These are phyloP conservation scores for Colletes gigas DNA, from an alignment of 1,140 invertebrate species.

Conservation along the genomic window DNA sequence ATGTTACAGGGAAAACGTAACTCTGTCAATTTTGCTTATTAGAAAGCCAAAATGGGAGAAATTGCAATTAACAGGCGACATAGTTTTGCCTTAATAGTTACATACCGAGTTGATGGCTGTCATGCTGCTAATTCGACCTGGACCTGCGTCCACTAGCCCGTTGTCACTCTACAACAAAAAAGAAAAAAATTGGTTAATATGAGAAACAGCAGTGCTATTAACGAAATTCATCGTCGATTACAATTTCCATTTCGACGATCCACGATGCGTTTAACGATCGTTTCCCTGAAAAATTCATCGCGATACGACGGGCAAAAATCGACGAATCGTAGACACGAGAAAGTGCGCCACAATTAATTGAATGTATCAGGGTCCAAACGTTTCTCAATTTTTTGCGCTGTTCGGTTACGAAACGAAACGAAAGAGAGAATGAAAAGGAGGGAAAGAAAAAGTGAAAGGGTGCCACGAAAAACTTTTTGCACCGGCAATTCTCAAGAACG, in stretches of 20 bases:
- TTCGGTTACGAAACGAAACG: neutral
- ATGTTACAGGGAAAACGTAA: too few species aligned
- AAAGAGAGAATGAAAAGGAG: neutral
- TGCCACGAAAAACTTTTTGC: conserved; percentile 42
- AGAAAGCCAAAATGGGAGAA: neutral
- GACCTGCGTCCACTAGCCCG: conserved; percentile 80
- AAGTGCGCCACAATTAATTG: neutral
- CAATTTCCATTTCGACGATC: too few species aligned
- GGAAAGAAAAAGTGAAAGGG: neutral
- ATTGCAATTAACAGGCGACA: neutral
- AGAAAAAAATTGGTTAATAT: conserved; percentile 37
- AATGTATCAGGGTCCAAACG: neutral
- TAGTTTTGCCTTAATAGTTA: conserved; percentile 32
- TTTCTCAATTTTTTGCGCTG: neutral
- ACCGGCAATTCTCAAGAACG: conserved; percentile 34
- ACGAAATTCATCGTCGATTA: neutral
- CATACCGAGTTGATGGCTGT: conserved; percentile 82
- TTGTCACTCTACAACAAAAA: conserved; percentile 80
- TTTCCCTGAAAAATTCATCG: neutral
- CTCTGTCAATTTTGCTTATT: neutral
- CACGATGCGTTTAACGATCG: too few species aligned
- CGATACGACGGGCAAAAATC: neutral
- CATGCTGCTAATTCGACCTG: conserved; percentile 80
- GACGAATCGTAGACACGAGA: neutral
- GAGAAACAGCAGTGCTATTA: neutral